Conservation (phyloP, 2,113 vertebrate species). For the Bothrops jararaca region DNA sequence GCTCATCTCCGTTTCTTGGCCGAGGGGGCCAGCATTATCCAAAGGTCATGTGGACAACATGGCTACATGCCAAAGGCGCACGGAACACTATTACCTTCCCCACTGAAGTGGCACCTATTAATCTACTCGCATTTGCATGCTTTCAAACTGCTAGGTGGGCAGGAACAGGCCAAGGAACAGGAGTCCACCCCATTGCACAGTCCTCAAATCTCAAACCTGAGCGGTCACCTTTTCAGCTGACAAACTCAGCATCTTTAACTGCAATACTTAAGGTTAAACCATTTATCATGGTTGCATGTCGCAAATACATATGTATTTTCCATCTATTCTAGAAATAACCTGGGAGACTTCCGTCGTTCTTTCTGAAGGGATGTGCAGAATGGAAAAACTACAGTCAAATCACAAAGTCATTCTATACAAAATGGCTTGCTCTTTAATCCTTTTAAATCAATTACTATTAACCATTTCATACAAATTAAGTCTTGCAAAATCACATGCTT, state of each 20-base stretch:
- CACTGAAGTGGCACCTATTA: not conserved
- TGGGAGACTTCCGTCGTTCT: not conserved
- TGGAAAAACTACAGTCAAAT: not conserved
- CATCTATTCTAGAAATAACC: not conserved
- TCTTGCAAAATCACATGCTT: not conserved
- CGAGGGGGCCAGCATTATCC: not conserved
- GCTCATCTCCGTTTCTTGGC: not conserved
- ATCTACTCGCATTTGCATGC: not conserved
- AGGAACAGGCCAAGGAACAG: not conserved
- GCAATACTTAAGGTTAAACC: not conserved
- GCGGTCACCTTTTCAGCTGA: not conserved
- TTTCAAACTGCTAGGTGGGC: not conserved
- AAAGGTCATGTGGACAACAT: not conserved
- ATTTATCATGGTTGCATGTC: not conserved
- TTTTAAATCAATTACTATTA: not conserved
- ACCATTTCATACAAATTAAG: not conserved
- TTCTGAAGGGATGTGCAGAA: not conserved
- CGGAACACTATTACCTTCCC: not conserved
- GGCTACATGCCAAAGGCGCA: not conserved
- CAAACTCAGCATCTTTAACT: not conserved
- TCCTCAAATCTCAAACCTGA: not conserved
- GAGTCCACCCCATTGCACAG: not conserved
- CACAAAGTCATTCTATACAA: not conserved
- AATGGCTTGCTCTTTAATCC: not conserved
- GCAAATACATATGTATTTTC: not conserved